These are phyloP conservation scores for Desoria tigrina DNA, from an alignment of 2,888 invertebrate species.

Conservation along the genomic window DNA sequence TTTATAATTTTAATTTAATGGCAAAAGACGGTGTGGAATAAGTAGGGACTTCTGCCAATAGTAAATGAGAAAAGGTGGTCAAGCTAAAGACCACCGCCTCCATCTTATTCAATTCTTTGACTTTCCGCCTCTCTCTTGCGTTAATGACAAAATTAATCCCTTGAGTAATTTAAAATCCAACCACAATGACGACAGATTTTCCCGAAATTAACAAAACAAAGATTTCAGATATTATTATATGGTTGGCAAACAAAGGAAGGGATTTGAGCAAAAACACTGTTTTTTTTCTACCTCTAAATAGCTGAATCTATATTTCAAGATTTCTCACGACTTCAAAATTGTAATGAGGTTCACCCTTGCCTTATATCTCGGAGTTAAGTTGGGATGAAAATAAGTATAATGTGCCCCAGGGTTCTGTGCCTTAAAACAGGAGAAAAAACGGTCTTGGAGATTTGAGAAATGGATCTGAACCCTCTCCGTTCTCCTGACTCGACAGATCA, in stretches of 20 bases:
- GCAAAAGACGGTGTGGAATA: too few relatives aligned
- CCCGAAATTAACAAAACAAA: background rate
- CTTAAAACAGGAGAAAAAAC: background rate
- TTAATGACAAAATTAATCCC: background rate
- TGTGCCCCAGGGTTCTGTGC: background rate
- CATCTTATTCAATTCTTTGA: background rate
- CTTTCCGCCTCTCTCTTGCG: background rate
- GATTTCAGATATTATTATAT: background rate
- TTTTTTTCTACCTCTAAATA: too few relatives aligned
- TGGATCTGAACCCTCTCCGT: too few relatives aligned
- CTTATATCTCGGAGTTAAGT: too few relatives aligned
- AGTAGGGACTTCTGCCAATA: too few relatives aligned
- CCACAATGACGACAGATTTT: background rate
- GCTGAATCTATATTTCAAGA: too few relatives aligned
- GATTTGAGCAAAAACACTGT: too few relatives aligned
- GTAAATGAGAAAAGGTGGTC: too few relatives aligned
- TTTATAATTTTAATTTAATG: too few relatives aligned
- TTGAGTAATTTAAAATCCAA: background rate
- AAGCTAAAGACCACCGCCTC: too few relatives aligned
- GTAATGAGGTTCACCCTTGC: background rate
- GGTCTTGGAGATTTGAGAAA: too few relatives aligned
- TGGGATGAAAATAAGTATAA: slow-evolving; percentile 5
- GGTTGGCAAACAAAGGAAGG: background rate
- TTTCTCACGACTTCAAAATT: background rate
- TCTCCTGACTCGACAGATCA: too few relatives aligned